Conservation (phyloP, 2,113 vertebrate species). For the Patagioenas fasciata region DNA sequence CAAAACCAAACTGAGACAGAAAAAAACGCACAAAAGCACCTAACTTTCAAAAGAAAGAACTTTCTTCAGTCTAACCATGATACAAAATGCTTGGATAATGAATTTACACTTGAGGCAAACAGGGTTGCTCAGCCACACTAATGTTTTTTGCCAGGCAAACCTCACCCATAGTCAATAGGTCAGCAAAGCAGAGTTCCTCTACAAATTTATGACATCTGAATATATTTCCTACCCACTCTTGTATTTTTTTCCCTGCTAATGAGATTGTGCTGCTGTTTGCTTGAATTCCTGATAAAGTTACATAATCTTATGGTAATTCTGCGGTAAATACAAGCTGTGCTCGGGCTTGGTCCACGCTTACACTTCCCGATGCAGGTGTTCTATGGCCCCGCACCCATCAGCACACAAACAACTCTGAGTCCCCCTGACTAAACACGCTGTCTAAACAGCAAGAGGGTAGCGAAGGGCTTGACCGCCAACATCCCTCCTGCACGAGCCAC, state of each 20-base stretch:
- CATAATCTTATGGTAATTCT: background rate
- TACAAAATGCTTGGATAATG: background rate
- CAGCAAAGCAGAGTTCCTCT: background rate
- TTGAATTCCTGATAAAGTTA: background rate
- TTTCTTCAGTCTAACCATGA: background rate
- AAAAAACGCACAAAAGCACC: background rate
- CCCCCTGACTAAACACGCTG: background rate
- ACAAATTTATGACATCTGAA: background rate
- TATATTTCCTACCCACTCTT: background rate
- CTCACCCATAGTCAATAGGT: background rate
- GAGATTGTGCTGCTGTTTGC: background rate
- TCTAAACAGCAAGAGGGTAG: fast-evolving
- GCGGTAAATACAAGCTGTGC: background rate
- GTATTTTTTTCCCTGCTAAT: background rate
- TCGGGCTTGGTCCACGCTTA: fast-evolving
- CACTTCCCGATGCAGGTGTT: fast-evolving
- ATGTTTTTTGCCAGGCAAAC: background rate
- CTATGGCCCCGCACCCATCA: background rate
- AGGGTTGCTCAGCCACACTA: background rate
- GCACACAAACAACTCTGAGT: background rate
- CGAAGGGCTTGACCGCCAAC: fast-evolving
- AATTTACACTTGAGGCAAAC: background rate
- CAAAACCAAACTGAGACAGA: background rate
- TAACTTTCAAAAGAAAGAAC: background rate
- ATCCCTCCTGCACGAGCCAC: background rate